Evolutionary conservation across 2,888 invertebrate genomes (phyloP), one percentile per base, ranked within the genome.

Genomic region (Graphium colonna): DNA sequence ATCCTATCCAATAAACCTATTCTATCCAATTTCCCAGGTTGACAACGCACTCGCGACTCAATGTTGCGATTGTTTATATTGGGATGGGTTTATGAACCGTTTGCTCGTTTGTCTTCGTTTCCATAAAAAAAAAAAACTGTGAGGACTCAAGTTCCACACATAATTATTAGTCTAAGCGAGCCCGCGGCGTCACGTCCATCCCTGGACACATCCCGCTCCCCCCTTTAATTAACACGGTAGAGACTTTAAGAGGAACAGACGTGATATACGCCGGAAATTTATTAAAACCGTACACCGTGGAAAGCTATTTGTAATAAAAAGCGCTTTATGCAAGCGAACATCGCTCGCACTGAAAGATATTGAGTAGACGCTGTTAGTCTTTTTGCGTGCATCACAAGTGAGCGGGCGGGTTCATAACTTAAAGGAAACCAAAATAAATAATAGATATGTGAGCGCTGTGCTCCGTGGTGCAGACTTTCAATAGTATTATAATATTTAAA

Each of bases 191-290:
- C 38, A 38, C 64, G 60, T 64, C 53, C 57, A 56, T 64, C 61
- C 67, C 62, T 33, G 33, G 38, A 52, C 47, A 28, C 21, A 21
- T 33, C 40, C 16, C 41, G 21, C 17, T 50, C 33, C 26, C 36
- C 33, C 17, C 69, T 74, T 77, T 79, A 79, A 81, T 82, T 81
- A 80, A 75, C 76, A 76, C 72, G 70, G 69, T 65, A 63, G 71
- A 65, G 66, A 65, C 64, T 63, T 62, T 69, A 68, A 66, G 64
- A 71, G 67, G 65, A 44, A 43, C 61, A 60, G 64, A 69, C 66
- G 70, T 73, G 72, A 74, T 75, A 71, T 77, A 77, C 69, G 68
- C 63, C 56, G 68, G 64, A 62, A 69, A 74, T 75, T 71, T 74
- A 74, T 76, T 68, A 69, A 64, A 67, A 71, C 65, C 65, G 64